Evolutionary conservation across 2,888 invertebrate species (phyloP).

Genomic region (Agrochola circellaris): DNA sequence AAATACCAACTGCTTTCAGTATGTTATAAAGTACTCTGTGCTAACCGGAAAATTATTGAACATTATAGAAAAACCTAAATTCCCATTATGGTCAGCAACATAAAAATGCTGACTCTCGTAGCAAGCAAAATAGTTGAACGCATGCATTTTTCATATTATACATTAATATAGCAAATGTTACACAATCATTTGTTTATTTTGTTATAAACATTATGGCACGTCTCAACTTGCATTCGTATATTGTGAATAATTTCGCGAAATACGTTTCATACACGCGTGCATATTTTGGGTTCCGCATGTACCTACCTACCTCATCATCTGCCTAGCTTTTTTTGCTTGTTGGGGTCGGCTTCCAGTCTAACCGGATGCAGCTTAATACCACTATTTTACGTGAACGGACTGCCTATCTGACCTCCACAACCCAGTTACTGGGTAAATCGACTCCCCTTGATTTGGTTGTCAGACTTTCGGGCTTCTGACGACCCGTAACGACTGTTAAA

Average conservation of each 20-base stretch:
- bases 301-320: not conserved
- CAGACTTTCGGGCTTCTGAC: not conserved
- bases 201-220: constrained; percentile 61
- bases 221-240: constrained; percentile 36
- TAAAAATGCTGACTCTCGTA: constrained; percentile 63
- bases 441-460: not conserved
- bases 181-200: constrained; percentile 55
- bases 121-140: constrained; percentile 41
- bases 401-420: not conserved
- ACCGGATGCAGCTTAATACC: not conserved
- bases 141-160: constrained; percentile 38
- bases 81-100: constrained; percentile 59
- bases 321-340: not conserved
- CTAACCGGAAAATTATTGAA: not conserved
- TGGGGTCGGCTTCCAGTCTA: not conserved
- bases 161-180: constrained; percentile 39
- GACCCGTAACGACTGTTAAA: not conserved
- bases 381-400: not conserved
- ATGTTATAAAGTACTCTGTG: too few relatives aligned
- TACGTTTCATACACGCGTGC: constrained; percentile 15
- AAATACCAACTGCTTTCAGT: not conserved
- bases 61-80: constrained; percentile 13
- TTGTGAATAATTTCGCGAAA: constrained; percentile 30
- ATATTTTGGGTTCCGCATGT: not conserved
- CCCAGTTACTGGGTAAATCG: not conserved